A percentile compares a stretch with the other conserved stretches of the same genome.
phyloP scores from a whole-genome alignment of 2,113 vertebrate genomes.

The Corythornis vintsioides region DNA sequence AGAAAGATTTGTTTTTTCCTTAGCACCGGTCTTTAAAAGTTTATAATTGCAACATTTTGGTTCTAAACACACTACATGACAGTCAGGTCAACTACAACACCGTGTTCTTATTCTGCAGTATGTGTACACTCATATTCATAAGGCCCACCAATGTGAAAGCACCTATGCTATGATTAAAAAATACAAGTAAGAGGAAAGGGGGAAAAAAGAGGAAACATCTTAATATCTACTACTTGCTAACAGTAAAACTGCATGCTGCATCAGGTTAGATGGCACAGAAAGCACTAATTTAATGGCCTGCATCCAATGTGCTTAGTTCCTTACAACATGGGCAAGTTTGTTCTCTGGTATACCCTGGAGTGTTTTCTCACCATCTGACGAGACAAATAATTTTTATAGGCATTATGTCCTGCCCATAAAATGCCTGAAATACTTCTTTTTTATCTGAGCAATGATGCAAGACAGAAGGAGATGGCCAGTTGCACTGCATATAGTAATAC shows the following conservation, averaged over 20 bases:
- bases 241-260: not conserved
- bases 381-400: conserved; percentile 62
- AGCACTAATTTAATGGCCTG: conserved; percentile 57
- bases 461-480: not conserved
- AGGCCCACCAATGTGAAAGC: not conserved
- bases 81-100: not conserved
- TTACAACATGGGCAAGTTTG: conserved; percentile 34
- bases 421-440: conserved; percentile 53
- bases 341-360: conserved; percentile 12
- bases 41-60: not conserved
- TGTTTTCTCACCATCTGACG: not conserved
- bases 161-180: not conserved
- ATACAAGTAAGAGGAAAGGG: not conserved
- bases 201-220: not conserved
- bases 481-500: not conserved
- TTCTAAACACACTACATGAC: not conserved
- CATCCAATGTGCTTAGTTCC: not conserved
- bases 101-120: not conserved
- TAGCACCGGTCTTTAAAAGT: not conserved
- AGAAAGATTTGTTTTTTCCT: not conserved
- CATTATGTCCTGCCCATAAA: conserved; percentile 56
- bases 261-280: conserved; percentile 46
- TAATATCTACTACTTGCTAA: not conserved
- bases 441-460: conserved; percentile 59
- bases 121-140: not conserved